Conservation (phyloP, 1,140 invertebrate species). For the Chymomyza costata region DNA sequence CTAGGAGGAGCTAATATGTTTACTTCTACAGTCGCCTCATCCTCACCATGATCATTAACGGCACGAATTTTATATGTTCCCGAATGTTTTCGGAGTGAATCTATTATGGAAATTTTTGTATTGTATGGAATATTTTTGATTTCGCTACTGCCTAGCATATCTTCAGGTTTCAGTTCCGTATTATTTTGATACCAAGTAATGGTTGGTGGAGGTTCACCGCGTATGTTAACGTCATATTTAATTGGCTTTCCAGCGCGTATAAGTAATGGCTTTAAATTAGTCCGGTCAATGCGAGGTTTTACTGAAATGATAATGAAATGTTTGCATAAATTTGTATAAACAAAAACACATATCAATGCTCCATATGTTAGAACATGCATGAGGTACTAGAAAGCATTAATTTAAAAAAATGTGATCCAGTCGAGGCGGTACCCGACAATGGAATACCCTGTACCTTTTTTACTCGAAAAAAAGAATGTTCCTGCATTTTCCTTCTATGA, state of each 20-base stretch:
- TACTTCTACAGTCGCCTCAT: constrained; percentile 95
- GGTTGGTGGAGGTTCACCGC: constrained; percentile 94
- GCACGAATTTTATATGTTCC: constrained; percentile 94
- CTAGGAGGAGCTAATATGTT: constrained; percentile 90
- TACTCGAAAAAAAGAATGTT: no score
- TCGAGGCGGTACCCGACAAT: no score
- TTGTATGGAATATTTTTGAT: constrained; percentile 94
- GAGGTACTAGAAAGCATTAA: no score
- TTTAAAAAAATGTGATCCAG: not conserved
- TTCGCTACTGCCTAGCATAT: constrained; percentile 82
- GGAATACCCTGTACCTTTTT: no score
- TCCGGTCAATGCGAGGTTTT: constrained; percentile 97
- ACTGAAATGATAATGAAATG: constrained; percentile 76
- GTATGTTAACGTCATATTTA: constrained; percentile 94
- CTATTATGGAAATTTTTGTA: constrained; percentile 91
- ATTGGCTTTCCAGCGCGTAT: constrained; percentile 94
- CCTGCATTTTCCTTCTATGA: no score
- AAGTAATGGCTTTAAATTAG: constrained; percentile 92
- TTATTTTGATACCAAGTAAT: constrained; percentile 86
- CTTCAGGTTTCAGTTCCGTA: constrained; percentile 77
- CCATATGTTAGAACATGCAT: no score
- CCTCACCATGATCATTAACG: constrained; percentile 93
- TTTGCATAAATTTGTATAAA: constrained; percentile 3
- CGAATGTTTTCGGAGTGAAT: constrained; percentile 88
- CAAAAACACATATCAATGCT: not conserved